These are phyloP conservation scores for Pteruthius melanotis DNA, from an alignment of 2,113 vertebrate genomes.

Conservation along the genomic window DNA sequence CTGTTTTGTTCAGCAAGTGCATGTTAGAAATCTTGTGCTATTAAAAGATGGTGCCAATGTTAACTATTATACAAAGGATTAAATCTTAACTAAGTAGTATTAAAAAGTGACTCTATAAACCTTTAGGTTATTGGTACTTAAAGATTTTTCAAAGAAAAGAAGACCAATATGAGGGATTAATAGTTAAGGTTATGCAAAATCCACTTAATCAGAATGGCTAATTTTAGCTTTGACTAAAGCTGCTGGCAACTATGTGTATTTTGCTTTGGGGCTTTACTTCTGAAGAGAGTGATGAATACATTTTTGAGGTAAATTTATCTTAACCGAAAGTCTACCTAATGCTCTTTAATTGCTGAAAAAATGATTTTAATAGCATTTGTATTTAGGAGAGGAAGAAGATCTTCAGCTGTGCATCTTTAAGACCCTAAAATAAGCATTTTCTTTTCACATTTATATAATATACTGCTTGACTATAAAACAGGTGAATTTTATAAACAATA, in stretches of 20 bases:
- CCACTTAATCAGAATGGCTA: constrained; percentile 69
- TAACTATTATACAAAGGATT: constrained; percentile 42
- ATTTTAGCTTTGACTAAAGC: constrained; percentile 69
- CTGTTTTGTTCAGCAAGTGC: constrained; percentile 41
- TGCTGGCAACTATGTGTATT: constrained; percentile 48
- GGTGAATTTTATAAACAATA: constrained; percentile 2
- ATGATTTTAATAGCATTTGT: constrained; percentile 43
- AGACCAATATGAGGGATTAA: constrained; percentile 60
- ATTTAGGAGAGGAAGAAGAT: constrained; percentile 24
- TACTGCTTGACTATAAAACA: not conserved
- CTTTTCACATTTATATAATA: constrained; percentile 27
- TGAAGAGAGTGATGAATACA: constrained; percentile 44
- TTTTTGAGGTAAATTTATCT: constrained; percentile 66
- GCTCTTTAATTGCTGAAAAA: constrained; percentile 53
- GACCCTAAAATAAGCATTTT: constrained; percentile 21
- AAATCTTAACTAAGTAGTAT: constrained; percentile 59
- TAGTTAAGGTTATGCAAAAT: constrained; percentile 65
- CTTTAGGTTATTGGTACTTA: constrained; percentile 47
- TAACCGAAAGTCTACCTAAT: constrained; percentile 59
- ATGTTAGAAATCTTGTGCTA: constrained; percentile 14
- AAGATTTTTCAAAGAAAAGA: constrained; percentile 52
- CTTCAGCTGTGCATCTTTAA: constrained; percentile 17
- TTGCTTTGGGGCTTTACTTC: constrained; percentile 61
- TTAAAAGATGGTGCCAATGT: constrained; percentile 39
- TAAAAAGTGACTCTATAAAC: constrained; percentile 51